These are phyloP conservation scores for Schizothorax lantsangensis DNA, from an alignment of 2,797 vertebrate genomes.

Conservation along the genomic window DNA sequence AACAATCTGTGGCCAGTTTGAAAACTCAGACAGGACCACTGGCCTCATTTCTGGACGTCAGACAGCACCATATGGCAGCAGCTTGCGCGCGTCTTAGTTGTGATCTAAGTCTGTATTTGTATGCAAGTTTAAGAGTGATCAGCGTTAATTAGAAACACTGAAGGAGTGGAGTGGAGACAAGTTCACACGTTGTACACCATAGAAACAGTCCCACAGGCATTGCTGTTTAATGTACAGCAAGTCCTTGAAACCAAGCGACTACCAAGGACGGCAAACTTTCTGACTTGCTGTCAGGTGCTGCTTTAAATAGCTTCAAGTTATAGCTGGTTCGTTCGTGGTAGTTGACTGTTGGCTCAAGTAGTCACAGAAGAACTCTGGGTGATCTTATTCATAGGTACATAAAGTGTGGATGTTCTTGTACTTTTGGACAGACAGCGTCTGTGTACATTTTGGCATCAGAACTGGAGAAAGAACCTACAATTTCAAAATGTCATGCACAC, in stretches of 20 bases:
- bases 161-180: slow-evolving; percentile 60
- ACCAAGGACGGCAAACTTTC: slow-evolving; percentile 70
- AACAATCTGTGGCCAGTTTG: slow-evolving; percentile 81
- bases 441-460: background rate
- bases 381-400: background rate
- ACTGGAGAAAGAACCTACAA: background rate
- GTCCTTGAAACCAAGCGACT: slow-evolving; percentile 78
- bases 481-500: background rate
- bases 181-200: slow-evolving; percentile 69
- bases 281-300: slow-evolving; percentile 68
- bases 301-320: slow-evolving; percentile 63
- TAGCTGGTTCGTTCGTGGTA: slow-evolving; percentile 35
- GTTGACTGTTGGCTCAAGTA: slow-evolving; percentile 55
- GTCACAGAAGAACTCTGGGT: slow-evolving; percentile 32
- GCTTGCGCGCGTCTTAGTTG: slow-evolving; percentile 76
- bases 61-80: slow-evolving; percentile 84
- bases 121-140: slow-evolving; percentile 77
- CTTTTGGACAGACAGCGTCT: slow-evolving; percentile 12
- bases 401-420: slow-evolving; percentile 11
- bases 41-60: slow-evolving; percentile 85
- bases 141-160: slow-evolving; percentile 80
- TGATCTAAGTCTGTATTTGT: slow-evolving; percentile 75
- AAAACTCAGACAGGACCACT: slow-evolving; percentile 83
- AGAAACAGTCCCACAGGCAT: slow-evolving; percentile 73
- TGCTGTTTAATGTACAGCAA: slow-evolving; percentile 72